Base-by-base conservation (phyloP, 2,113 vertebrate species). In the Hippocampus barbouri region DNA sequence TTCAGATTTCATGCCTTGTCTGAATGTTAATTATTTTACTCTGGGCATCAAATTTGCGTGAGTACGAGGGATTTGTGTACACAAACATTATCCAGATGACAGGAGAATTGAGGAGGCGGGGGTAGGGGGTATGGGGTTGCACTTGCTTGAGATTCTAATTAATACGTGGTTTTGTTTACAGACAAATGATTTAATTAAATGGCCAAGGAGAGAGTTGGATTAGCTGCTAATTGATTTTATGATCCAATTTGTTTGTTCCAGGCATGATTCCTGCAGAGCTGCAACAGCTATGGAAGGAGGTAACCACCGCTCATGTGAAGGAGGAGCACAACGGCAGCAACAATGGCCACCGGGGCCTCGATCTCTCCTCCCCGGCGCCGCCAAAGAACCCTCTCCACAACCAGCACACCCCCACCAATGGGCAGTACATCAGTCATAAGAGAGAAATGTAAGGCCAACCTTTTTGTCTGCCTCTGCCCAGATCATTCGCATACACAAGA, bases 201-300 rank as follows among this genome's bases (percentile, higher is more conserved):
- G 92, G 94, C 93, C 93, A 95, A 94, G 94, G 95, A 92, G 93
- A 94, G 92, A 93, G 92, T 87, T 87, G 93, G 95, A 96, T 98
- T 98, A 98, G 93, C 93, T 88, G 91, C 94, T 98, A 97, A 97
- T 97, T 96, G 95, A 98, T 95, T 96, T 96, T 94, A 96, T 96
- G 95, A 96, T 95, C 94, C 94, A 95, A 94, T 97, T 95, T 96
- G 96, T 98, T 95, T 96, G 94, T 98, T 93, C 93, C 94, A 99
- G 97, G 97, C 96, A 95, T 99, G 95, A 97, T 98, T 98, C 96
- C 97, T 94, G 91, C 94, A 73, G 97, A 99, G 90, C 94, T 99
- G 85, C 97, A 98, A 94, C 97, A 98, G 91, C 95, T 99, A 90
- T 99, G 97, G 97, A 99, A 99, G 91, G 97, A 99, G 93, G 96